Base-by-base conservation (phyloP, 2,113 vertebrate genomes). In the Oncorhynchus keta region DNA sequence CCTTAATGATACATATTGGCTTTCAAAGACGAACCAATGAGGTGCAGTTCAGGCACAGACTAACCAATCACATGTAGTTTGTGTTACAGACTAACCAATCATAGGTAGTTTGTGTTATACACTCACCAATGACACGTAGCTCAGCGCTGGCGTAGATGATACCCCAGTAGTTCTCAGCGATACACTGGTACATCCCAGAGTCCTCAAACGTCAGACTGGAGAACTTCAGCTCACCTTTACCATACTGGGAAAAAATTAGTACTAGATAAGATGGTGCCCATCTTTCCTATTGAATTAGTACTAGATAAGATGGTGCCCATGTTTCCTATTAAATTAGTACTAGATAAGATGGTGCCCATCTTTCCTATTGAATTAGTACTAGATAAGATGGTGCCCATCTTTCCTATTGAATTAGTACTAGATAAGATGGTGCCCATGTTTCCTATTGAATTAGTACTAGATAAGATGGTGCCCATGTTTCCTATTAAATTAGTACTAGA, bases 161-260 rank as follows among this genome's bases (percentile, higher is more conserved):
- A 78, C 98, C 98, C 51, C 97, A 93, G 0, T 66, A 79, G 73
- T 99, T 99, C 87, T 99, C 96, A n/a, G 97, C 97, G 48, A 99
- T 89, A 79, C 98, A 99, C 73, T 99, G 98, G 87, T 99, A 99
- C 97, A 99, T 99, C 80, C 98, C 97, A 0, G 96, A 96, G 84
- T 99, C 95, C 0, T 95, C 95, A 70, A 98, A 95, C 0, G 93
- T 97, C 81, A 99, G 90, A 1, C 95, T 92, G 79, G 95, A 95
- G 26, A 99, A 95, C 86, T 95, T 95, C 79, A 99, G 79, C 83
- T 99, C 97, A 1, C 97, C 97, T 89, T 96, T 98, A 39, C 95
- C 95, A 79, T 96, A 97, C 97, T 98, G 77, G 35, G 32, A 81
- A 83, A 73, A 75, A 76, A 55, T 85, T 85, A 74, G 49, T 39